phyloP scores from a whole-genome alignment of 2,797 vertebrate genomes.

The Hippocampus kuda region DNA sequence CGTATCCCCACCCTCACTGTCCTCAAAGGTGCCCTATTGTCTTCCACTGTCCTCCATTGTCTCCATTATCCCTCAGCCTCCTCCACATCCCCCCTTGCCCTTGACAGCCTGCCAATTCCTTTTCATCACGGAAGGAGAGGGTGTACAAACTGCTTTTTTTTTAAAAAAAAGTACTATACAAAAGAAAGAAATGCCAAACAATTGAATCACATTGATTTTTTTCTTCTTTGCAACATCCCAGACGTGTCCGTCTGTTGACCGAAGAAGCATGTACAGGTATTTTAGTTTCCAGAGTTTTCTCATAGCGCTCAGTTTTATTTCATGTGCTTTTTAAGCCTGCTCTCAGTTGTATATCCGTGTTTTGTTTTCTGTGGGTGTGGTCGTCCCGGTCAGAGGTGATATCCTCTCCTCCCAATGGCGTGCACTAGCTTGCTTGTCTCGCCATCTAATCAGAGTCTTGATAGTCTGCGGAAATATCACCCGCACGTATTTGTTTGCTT shows the following conservation, averaged over 20 bases:
- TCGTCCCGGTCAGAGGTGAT: constrained; percentile 42
- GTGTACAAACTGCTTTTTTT: too few relatives aligned
- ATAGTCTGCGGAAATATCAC: not conserved
- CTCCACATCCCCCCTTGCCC: too few relatives aligned
- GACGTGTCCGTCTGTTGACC: constrained; percentile 19
- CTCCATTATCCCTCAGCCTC: too few relatives aligned
- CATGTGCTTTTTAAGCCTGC: constrained; percentile 22
- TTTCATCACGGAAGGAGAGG: too few relatives aligned
- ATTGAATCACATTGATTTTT: not conserved
- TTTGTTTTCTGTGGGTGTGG: constrained; percentile 53
- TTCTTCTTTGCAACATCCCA: not conserved
- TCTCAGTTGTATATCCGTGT: constrained; percentile 40
- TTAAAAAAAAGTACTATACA: too few relatives aligned
- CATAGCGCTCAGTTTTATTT: constrained; percentile 18
- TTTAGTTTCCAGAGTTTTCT: constrained; percentile 11
- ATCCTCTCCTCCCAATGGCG: constrained; percentile 25
- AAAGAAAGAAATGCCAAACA: too few relatives aligned
- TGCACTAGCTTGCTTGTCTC: not conserved
- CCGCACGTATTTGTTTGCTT: not conserved
- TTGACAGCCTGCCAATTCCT: too few relatives aligned
- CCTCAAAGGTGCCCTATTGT: too few relatives aligned
- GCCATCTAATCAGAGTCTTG: not conserved
- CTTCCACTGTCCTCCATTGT: too few relatives aligned
- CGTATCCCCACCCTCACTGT: too few relatives aligned
- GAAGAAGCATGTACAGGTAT: not conserved